Percentiles rank a stretch among this genome's conserved stretches.
Evolutionary conservation across 2,888 invertebrate genomes (phyloP).

Genomic region (Eupithecia subumbrata): DNA sequence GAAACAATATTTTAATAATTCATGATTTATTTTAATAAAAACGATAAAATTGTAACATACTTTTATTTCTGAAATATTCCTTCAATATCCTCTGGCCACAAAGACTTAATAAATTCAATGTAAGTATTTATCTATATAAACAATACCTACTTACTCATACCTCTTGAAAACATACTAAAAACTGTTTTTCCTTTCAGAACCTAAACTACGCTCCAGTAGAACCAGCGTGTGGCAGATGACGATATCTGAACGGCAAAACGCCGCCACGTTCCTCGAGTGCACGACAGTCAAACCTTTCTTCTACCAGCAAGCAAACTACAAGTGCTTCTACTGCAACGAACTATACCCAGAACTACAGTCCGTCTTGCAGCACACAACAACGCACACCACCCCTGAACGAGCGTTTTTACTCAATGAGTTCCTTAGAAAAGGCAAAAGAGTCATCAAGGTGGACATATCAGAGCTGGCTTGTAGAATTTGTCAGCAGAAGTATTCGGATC

Average conservation of each 20-base stretch:
- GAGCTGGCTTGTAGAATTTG: constrained; percentile 71
- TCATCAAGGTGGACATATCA: constrained; percentile 78
- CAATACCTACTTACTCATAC: not conserved
- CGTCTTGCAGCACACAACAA: constrained; percentile 45
- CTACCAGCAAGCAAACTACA: constrained; percentile 78
- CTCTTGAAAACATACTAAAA: not conserved
- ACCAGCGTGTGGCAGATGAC: constrained; percentile 81
- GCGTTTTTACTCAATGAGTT: constrained; percentile 65
- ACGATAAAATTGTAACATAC: not conserved
- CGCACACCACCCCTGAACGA: constrained; percentile 59
- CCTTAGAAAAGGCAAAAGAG: constrained; percentile 73
- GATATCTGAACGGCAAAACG: constrained; percentile 74
- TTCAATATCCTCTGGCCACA: not conserved
- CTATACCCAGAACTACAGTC: constrained; percentile 72
- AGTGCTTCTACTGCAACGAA: constrained; percentile 77
- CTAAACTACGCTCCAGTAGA: constrained; percentile 22
- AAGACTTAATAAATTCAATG: not conserved
- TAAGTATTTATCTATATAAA: not conserved
- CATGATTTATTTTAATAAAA: not conserved
- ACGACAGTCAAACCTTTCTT: constrained; percentile 75
- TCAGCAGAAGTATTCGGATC: constrained; percentile 67
- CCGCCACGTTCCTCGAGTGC: constrained; percentile 71
- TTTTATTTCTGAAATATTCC: not conserved
- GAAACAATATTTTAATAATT: not conserved
- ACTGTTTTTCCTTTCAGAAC: constrained; percentile 51